Percentiles rank a stretch among this genome's conserved stretches.
These are phyloP conservation scores for Drosophila quinaria DNA, from an alignment of 2,888 invertebrate genomes.

Conservation along the genomic window DNA sequence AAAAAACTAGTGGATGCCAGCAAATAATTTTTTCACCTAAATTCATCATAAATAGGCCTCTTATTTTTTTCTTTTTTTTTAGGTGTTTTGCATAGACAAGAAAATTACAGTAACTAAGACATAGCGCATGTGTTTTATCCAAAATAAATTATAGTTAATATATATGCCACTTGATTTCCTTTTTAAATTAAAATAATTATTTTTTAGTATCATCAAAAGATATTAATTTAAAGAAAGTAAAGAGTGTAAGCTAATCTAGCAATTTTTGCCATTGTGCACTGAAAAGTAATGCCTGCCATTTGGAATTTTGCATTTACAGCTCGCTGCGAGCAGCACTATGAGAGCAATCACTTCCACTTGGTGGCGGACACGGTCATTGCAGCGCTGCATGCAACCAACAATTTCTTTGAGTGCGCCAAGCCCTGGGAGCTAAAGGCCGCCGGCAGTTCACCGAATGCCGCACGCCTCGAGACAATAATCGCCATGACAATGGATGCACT, in stretches of 20 bases:
- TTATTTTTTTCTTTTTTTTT: too few relatives aligned
- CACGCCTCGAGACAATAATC: constrained; percentile 90
- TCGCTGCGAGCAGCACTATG: constrained; percentile 89
- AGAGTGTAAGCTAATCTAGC: neutral
- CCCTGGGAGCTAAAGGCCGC: constrained; percentile 93
- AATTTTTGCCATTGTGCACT: neutral
- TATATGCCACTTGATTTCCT: too few relatives aligned
- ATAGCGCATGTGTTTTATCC: too few relatives aligned
- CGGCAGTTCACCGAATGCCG: constrained; percentile 80
- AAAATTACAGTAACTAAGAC: too few relatives aligned
- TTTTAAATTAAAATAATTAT: too few relatives aligned
- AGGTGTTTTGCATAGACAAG: too few relatives aligned
- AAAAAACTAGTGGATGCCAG: too few relatives aligned
- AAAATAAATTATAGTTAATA: too few relatives aligned
- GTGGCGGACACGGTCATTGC: constrained; percentile 92
- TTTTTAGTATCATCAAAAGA: too few relatives aligned
- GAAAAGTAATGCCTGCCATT: constrained; percentile 51
- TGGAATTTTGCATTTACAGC: constrained; percentile 85
- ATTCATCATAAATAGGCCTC: too few relatives aligned
- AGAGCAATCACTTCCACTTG: constrained; percentile 92
- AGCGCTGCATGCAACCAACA: constrained; percentile 92
- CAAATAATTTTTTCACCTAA: too few relatives aligned
- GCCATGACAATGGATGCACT: constrained; percentile 94
- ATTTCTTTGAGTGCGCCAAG: constrained; percentile 93
- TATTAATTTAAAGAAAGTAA: too few relatives aligned